Evolutionary conservation across 2,797 vertebrate genomes (phyloP).

Genomic region (Sphenopsis melanotis): DNA sequence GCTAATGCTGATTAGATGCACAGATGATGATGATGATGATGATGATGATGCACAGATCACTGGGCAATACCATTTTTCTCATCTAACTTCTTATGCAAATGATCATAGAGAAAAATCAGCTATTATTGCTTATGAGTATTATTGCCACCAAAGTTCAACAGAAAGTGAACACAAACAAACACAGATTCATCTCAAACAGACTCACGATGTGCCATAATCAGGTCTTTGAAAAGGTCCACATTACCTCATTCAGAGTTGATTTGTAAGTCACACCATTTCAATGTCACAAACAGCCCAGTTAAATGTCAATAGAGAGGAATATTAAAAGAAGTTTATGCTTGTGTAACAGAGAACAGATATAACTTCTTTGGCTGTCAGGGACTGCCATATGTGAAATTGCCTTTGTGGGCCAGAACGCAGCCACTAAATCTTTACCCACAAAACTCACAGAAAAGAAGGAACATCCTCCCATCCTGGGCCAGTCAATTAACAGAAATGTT

Average conservation of each 20-base stretch:
- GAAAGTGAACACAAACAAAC: not conserved
- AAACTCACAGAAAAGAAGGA: not conserved
- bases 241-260: not conserved
- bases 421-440: not conserved
- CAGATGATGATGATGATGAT: not conserved
- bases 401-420: not conserved
- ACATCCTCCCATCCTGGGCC: not conserved
- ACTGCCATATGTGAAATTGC: not conserved
- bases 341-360: not conserved
- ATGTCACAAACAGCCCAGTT: not conserved
- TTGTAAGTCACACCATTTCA: not conserved
- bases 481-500: not conserved
- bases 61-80: slow-evolving; percentile 21
- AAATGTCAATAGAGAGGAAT: not conserved
- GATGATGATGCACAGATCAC: slow-evolving; percentile 14
- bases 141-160: not conserved
- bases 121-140: slow-evolving; percentile 3
- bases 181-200: not conserved
- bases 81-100: slow-evolving; percentile 29
- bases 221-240: not conserved
- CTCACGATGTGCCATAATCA: not conserved
- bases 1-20: not conserved
- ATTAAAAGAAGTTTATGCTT: not conserved
- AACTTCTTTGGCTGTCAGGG: not conserved
- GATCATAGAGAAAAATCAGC: slow-evolving; percentile 10